A percentile compares a stretch with the other conserved stretches of the same genome.
These are phyloP conservation scores for Pelecanus crispus DNA, from an alignment of 2,113 vertebrate genomes.

Conservation along the genomic window DNA sequence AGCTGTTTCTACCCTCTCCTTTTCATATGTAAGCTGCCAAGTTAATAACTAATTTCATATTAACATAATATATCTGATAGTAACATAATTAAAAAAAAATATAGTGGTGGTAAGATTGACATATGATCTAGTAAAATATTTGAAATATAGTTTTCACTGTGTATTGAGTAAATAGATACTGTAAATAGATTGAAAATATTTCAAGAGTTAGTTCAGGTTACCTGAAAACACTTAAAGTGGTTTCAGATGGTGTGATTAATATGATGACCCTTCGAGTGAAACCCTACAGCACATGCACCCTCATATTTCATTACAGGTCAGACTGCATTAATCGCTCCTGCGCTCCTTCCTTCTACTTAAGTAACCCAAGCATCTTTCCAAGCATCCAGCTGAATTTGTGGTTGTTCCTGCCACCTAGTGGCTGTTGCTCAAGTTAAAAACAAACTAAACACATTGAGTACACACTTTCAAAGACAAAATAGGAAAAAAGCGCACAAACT, in stretches of 20 bases:
- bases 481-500: background rate
- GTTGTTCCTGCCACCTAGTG: slow-evolving; percentile 53
- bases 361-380: background rate
- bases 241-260: background rate
- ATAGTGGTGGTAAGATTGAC: background rate
- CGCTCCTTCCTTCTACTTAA: background rate
- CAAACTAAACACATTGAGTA: background rate
- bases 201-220: background rate
- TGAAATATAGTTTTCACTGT: background rate
- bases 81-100: background rate
- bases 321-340: background rate
- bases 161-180: background rate
- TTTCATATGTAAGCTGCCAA: background rate
- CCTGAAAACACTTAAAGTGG: background rate
- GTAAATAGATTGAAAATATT: background rate
- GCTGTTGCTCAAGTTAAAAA: background rate
- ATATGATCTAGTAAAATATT: background rate
- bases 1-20: background rate
- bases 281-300: background rate
- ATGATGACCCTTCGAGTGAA: background rate
- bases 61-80: background rate
- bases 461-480: background rate
- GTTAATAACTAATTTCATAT: background rate
- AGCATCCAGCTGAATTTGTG: background rate
- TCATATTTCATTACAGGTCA: background rate